Base-by-base conservation (phyloP, 2,797 vertebrate species). In the Amblyopsis hoosieri region DNA sequence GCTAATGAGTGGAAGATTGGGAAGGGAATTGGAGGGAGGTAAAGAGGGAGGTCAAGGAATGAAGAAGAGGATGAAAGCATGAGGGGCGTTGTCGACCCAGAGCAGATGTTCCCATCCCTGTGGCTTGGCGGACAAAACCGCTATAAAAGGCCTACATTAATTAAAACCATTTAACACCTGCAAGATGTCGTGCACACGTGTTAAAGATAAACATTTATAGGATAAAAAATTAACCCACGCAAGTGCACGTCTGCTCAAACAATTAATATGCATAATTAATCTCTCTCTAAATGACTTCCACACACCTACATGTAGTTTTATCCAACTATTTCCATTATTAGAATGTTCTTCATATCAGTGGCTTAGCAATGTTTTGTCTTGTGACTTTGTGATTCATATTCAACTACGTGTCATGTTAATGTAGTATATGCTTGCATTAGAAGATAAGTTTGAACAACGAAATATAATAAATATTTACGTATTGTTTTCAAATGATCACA, bases 1-100 rank as follows among this genome's bases (percentile, higher is more conserved):
- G 52, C 23, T 54, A 67, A 57, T 58, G 31, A 56, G 60, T 62
- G 52, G 50, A 60, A 58, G 51, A 31, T 57, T 75, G 17, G 45
- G 10, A 29, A 54, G 29, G 64, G 42, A 19, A 15, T 23, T 23
- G 33, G 37, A 12, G 31, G n/a, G 29, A 57, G 23, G 45, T 8
- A 29, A 14, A 17, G 58, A 62, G n/a, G 1, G 51, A 10, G 12
- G 12, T 42, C 37, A 42, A 45, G 48, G 31, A 3, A 33, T 10
- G 15, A 19, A 23, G 12, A 19, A 17, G 17, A 47, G n/a, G 15
- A 14, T 31, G 54, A 2, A 11, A 59, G 5, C 15, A 37, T 37
- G 8, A 37, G 33, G 33, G 33, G 33, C 57, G 23, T 54, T 52
- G n/a, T 8, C 58, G 54, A 13, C 47, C 47, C 54, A 63, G 31